phyloP scores from a whole-genome alignment of 2,888 invertebrate species.

The Timema cristinae region DNA sequence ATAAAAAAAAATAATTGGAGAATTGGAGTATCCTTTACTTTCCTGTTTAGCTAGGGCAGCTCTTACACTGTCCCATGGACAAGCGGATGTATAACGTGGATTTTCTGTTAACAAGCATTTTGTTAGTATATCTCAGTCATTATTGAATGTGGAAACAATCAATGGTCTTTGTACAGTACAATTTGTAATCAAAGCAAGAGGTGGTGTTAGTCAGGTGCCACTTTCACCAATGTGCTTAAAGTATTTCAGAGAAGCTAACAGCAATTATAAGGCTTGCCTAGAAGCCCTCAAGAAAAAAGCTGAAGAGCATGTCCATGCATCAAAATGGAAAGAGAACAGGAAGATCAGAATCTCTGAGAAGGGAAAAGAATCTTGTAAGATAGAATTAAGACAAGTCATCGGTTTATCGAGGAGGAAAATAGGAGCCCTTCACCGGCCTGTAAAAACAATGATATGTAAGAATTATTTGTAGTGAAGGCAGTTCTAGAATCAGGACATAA shows the following conservation, averaged over 20 bases:
- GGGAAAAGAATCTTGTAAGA: background rate
- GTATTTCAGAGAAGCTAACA: background rate
- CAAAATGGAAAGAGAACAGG: background rate
- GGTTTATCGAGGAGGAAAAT: background rate
- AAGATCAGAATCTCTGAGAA: background rate
- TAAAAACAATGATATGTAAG: background rate
- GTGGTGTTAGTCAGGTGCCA: background rate
- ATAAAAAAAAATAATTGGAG: too few species aligned
- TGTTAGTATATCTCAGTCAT: background rate
- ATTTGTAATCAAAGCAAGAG: background rate
- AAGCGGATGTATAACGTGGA: slow-evolving; percentile 5
- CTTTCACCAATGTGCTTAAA: background rate
- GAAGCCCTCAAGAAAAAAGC: background rate
- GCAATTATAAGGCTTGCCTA: background rate
- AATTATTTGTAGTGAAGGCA: background rate
- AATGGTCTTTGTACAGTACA: background rate
- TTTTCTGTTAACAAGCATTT: slow-evolving; percentile 9
- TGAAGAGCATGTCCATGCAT: background rate
- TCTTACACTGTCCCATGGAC: background rate
- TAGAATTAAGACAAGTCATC: background rate
- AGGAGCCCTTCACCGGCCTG: background rate
- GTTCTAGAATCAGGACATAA: background rate
- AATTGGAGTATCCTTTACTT: too few species aligned
- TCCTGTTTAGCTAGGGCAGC: too few species aligned
- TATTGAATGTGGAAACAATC: background rate